Percentiles rank a stretch among this genome's conserved stretches.
phyloP scores from a whole-genome alignment of 1,140 invertebrate genomes.

The Penaeus indicus region DNA sequence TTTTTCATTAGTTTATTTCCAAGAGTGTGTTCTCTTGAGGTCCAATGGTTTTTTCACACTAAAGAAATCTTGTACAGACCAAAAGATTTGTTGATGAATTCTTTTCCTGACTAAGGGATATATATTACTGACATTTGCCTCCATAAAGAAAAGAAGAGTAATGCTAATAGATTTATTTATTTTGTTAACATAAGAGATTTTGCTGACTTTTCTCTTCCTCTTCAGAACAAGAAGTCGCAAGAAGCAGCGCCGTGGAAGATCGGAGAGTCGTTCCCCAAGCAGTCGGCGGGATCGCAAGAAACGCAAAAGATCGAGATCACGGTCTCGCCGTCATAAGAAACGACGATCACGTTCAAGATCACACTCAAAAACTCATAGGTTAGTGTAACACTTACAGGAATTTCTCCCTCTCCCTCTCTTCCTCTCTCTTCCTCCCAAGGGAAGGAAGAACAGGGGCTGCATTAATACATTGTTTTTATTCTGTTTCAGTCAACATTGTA shows the following conservation, averaged over 20 bases:
- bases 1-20: not conserved
- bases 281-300: slow-evolving; percentile 47
- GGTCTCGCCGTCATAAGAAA: slow-evolving; percentile 56
- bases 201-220: not conserved
- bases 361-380: slow-evolving; percentile 53
- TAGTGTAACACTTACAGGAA: not conserved
- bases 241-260: slow-evolving; percentile 45
- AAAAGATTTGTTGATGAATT: too few species aligned
- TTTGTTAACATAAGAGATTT: not conserved
- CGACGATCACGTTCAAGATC: slow-evolving; percentile 29
- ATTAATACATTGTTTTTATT: too few species aligned
- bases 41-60: too few species aligned
- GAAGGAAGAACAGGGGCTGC: too few species aligned
- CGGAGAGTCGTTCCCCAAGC: slow-evolving; percentile 51
- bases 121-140: too few species aligned
- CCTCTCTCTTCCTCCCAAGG: too few species aligned
- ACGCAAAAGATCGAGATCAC: slow-evolving; percentile 53
- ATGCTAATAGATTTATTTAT: not conserved
- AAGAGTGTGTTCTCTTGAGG: too few species aligned
- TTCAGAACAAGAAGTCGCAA: slow-evolving; percentile 51
- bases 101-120: too few species aligned
- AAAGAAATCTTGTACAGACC: too few species aligned
- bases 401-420: too few species aligned
- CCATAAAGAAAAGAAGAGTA: too few species aligned
- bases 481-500: too few species aligned